Conservation (phyloP, 2,888 invertebrate genomes). For the Mythimna albipuncta region DNA sequence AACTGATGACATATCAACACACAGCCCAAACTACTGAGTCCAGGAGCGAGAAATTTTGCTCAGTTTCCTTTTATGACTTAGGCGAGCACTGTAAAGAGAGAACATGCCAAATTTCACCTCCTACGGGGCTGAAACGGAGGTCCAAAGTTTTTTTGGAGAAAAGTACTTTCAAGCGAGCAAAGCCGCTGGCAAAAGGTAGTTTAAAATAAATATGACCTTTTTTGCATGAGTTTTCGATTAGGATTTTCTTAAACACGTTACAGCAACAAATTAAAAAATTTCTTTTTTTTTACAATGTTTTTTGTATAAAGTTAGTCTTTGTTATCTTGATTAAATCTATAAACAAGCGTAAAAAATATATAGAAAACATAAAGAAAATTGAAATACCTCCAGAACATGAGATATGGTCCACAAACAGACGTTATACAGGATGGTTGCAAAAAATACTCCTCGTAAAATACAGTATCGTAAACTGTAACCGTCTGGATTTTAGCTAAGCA, state of each 20-base stretch:
- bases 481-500: slow-evolving; percentile 74
- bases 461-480: slow-evolving; percentile 78
- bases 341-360: background rate
- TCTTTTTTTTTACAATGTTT: too few species aligned
- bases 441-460: slow-evolving; percentile 64
- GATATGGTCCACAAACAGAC: slow-evolving; percentile 68
- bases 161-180: too few species aligned
- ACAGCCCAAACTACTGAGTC: too few species aligned
- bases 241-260: background rate
- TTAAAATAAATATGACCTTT: background rate
- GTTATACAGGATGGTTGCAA: slow-evolving; percentile 34
- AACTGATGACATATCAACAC: too few species aligned
- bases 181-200: too few species aligned
- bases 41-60: too few species aligned
- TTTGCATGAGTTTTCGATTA: background rate
- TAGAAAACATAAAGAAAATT: slow-evolving; percentile 66
- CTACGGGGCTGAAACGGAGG: too few species aligned
- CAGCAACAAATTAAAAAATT: background rate
- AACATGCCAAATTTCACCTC: too few species aligned
- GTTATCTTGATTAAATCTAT: background rate
- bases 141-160: too few species aligned
- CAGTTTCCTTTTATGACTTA: too few species aligned
- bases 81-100: too few species aligned
- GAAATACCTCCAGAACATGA: slow-evolving; percentile 73
- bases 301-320: background rate